Percentiles rank a stretch among this genome's conserved stretches.
Conservation (phyloP, 2,797 vertebrate species). For the Triplophysa bombifrons region DNA sequence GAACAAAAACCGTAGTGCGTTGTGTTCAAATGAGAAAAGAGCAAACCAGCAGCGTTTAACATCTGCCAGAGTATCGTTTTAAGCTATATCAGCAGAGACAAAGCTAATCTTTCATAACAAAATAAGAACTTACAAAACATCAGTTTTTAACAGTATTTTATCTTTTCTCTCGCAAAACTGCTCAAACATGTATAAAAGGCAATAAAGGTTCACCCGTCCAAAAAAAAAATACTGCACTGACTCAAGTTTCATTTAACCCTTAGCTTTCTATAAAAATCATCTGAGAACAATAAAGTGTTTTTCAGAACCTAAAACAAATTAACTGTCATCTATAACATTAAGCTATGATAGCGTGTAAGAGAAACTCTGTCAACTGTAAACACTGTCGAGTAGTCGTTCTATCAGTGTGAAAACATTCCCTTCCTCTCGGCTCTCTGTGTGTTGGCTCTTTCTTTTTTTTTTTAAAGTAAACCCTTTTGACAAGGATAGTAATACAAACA, state of each 20-base stretch:
- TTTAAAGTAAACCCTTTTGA: neutral
- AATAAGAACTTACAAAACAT: slow-evolving; percentile 28
- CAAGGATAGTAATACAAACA: slow-evolving; percentile 36
- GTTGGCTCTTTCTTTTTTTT: neutral
- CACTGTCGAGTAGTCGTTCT: neutral
- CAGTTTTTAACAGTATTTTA: neutral
- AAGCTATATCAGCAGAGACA: neutral
- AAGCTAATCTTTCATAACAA: neutral
- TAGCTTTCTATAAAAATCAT: slow-evolving; percentile 27
- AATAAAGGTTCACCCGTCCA: slow-evolving; percentile 33
- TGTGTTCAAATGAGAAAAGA: slow-evolving; percentile 12
- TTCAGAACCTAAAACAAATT: slow-evolving; percentile 25
- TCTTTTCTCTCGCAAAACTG: slow-evolving; percentile 3
- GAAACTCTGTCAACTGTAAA: neutral
- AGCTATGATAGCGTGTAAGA: slow-evolving; percentile 22
- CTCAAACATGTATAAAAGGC: slow-evolving; percentile 37
- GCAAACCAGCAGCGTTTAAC: slow-evolving; percentile 28
- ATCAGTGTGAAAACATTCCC: neutral
- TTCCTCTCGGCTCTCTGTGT: neutral
- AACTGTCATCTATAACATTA: slow-evolving; percentile 4
- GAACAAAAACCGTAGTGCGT: slow-evolving; percentile 46
- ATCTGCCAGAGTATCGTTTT: slow-evolving; percentile 31
- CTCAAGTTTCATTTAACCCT: slow-evolving; percentile 5
- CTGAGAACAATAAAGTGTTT: slow-evolving; percentile 14
- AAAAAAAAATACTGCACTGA: slow-evolving; percentile 29